A percentile compares a stretch with the other conserved stretches of the same genome.
These are phyloP conservation scores for Chloroclysta siterata DNA, from an alignment of 2,888 invertebrate genomes.

Conservation along the genomic window DNA sequence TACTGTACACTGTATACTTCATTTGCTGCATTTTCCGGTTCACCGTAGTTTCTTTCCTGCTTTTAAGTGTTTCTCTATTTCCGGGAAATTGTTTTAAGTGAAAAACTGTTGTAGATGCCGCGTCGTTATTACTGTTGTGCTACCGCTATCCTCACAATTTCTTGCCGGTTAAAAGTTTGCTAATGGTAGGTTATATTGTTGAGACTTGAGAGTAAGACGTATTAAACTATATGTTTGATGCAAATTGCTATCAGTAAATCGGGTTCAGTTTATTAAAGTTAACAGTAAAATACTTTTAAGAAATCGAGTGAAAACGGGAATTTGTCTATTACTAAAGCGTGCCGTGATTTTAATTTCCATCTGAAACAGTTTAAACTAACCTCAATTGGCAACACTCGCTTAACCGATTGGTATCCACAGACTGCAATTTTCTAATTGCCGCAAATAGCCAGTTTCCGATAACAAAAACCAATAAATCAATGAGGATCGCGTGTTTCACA, in stretches of 20 bases:
- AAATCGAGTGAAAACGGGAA: slow-evolving; percentile 18
- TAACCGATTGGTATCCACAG: slow-evolving; percentile 28
- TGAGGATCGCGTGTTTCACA: slow-evolving; percentile 41
- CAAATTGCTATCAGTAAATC: not conserved
- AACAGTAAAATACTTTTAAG: not conserved
- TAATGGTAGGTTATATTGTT: slow-evolving; percentile 20
- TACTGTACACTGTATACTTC: not conserved
- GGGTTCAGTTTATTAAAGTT: not conserved
- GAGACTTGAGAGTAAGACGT: not conserved
- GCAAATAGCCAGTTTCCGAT: slow-evolving; percentile 43
- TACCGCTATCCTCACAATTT: slow-evolving; percentile 14
- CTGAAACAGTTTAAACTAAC: slow-evolving; percentile 39
- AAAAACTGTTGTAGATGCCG: slow-evolving; percentile 36
- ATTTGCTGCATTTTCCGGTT: slow-evolving; percentile 28
- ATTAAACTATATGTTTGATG: not conserved
- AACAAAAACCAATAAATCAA: slow-evolving; percentile 44
- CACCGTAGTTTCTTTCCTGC: slow-evolving; percentile 51
- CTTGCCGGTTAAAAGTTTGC: slow-evolving; percentile 8
- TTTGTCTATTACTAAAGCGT: slow-evolving; percentile 16
- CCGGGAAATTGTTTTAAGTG: slow-evolving; percentile 47
- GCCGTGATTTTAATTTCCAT: slow-evolving; percentile 26
- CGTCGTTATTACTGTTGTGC: slow-evolving; percentile 29
- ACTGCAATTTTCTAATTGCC: slow-evolving; percentile 44
- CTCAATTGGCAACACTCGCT: slow-evolving; percentile 38
- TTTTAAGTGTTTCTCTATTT: slow-evolving; percentile 46